phyloP scores from a whole-genome alignment of 2,888 invertebrate species.

The Tuta absoluta region DNA sequence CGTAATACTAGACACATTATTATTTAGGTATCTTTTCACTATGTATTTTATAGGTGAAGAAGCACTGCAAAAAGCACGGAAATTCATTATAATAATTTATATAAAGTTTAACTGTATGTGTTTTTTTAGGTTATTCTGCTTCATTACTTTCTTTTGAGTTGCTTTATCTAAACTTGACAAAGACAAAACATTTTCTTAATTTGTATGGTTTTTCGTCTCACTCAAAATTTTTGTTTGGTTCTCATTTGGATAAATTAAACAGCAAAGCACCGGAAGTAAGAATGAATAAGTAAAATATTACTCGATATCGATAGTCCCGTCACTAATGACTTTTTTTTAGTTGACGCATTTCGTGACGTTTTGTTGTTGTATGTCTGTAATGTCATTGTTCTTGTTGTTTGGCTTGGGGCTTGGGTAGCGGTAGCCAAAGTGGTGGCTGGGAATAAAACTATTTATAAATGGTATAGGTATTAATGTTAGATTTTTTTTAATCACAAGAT shows the following conservation, averaged over 20 bases:
- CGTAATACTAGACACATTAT: slow-evolving; percentile 87
- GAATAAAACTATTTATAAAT: not conserved
- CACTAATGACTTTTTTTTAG: no score
- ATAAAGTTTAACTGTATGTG: not conserved
- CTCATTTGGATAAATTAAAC: not conserved
- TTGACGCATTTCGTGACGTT: no score
- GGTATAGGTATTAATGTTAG: not conserved
- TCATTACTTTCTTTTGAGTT: not conserved
- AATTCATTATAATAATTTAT: not conserved
- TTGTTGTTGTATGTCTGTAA: not conserved
- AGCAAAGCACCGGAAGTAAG: not conserved
- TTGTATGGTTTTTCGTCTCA: no score
- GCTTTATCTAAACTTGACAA: no score
- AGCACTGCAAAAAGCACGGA: not conserved
- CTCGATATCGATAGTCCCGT: not conserved
- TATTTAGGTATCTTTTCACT: slow-evolving; percentile 76
- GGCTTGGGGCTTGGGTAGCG: slow-evolving; percentile 6
- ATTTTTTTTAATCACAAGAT: not conserved
- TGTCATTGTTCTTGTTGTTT: no score
- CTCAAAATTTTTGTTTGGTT: no score
- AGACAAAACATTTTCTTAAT: no score
- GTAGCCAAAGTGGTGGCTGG: not conserved
- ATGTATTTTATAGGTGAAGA: slow-evolving; percentile 31
- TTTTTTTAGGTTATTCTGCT: slow-evolving; percentile 1
- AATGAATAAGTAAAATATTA: not conserved